Evolutionary conservation across 2,888 invertebrate species (phyloP), one percentile per base, ranked within the genome.

Genomic region (Odontocerum albicorne): DNA sequence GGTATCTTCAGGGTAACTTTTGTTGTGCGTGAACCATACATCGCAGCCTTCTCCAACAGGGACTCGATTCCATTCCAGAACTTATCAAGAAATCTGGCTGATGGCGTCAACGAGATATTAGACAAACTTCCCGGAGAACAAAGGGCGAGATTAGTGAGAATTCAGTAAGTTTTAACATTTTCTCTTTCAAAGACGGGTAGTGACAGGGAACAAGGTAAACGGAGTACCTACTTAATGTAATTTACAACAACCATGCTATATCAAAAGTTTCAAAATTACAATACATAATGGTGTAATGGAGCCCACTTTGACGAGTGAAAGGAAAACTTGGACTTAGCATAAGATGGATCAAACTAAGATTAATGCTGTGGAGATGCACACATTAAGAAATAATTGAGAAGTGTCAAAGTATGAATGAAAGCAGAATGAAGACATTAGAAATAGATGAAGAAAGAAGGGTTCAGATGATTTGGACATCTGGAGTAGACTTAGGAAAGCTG

Each of bases 11-110:
- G 74, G 1, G 75, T 77, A 7, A 72, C 82, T 0, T 74, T 89
- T 65, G 81, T 80, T 27, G 80, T 86, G 15, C 71, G 77, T 64
- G 83, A 88, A 65, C 84, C 84, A 0, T 89, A 83, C 68, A 69
- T 70, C 8, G 65, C 65, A 1, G 77, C 75, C 31, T 84, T 84
- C 66, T 76, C 74, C 16, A 79, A 86, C 66, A 74, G 84, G 42
- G 80, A 83, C 58, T 85, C 84, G 7, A 64, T 65, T 0, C 73
- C 75, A 55, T 88, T 85, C 71, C 73, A 77, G 61, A 73, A 79
- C 51, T 72, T 88, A 60, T 80, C 86, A 7, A 70, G 71, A 7
- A 76, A 81, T 15, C 67, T 90, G 22, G 80, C 82, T 0, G 71
- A 75, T 15, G 81, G 80, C 0, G 75, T 90, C 7, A 81, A 85